phyloP scores from a whole-genome alignment of 1,140 invertebrate genomes.

The Brachystomella parvula region DNA sequence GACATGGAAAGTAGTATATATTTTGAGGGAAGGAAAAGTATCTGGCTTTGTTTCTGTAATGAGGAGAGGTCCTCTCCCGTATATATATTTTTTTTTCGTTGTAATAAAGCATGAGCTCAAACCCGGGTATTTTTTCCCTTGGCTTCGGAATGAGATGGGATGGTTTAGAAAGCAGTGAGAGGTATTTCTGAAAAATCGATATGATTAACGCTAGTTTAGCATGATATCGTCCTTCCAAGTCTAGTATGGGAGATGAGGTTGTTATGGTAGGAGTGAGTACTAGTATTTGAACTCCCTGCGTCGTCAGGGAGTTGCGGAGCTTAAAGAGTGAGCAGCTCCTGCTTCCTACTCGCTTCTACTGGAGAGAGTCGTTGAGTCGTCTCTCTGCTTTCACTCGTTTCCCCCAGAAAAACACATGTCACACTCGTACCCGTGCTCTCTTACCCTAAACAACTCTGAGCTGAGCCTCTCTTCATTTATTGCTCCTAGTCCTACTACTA shows the following conservation, averaged over 20 bases:
- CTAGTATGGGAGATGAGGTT: neutral
- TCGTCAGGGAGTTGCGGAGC: no score
- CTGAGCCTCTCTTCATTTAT: no score
- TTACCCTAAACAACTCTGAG: no score
- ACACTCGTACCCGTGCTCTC: neutral
- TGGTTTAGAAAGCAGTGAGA: neutral
- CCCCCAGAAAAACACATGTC: conserved; percentile 5
- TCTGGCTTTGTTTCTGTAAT: neutral
- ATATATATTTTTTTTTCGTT: neutral
- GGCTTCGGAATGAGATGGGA: neutral
- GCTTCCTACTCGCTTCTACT: neutral
- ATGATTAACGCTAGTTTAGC: conserved; percentile 39
- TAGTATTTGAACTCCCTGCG: neutral
- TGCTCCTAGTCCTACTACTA: no score
- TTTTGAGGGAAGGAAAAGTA: neutral
- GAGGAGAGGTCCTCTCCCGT: no score
- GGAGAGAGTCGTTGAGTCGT: neutral
- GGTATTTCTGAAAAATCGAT: conserved; percentile 30
- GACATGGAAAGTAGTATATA: neutral
- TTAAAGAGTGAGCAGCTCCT: neutral
- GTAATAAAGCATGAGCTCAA: neutral
- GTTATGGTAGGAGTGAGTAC: neutral
- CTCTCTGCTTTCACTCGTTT: neutral
- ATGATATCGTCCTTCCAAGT: conserved; percentile 30
- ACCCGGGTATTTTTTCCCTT: neutral